phyloP scores from a whole-genome alignment of 2,888 invertebrate genomes.

The Melitaea athalia region DNA sequence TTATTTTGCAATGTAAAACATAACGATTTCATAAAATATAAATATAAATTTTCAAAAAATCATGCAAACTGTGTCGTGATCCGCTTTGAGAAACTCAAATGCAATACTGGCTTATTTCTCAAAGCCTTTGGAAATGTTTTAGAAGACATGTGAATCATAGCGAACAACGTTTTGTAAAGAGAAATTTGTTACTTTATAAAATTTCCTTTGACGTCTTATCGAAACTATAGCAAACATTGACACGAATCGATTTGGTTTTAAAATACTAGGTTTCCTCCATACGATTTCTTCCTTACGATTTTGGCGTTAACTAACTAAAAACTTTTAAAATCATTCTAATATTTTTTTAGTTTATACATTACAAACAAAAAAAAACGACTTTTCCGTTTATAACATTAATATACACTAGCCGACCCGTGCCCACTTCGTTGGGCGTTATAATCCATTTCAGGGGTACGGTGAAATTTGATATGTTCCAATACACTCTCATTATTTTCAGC shows the following conservation, averaged over 20 bases:
- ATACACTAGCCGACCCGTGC: too few species aligned
- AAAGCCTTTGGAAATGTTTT: slow-evolving; percentile 52
- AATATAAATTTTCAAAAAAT: slow-evolving; percentile 34
- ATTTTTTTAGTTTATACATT: too few species aligned
- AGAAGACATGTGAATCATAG: slow-evolving; percentile 35
- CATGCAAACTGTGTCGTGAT: slow-evolving; percentile 27
- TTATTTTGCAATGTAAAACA: slow-evolving; percentile 11
- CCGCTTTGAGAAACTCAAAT: slow-evolving; percentile 47
- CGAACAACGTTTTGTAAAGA: slow-evolving; percentile 21
- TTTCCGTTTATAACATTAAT: too few species aligned
- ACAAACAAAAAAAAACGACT: too few species aligned
- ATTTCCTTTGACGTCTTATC: slow-evolving; percentile 7
- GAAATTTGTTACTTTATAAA: slow-evolving; percentile 19
- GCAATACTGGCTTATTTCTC: slow-evolving; percentile 57
- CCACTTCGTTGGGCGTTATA: too few species aligned
- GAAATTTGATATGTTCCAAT: too few species aligned
- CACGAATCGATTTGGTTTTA: background rate
- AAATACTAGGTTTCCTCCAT: too few species aligned
- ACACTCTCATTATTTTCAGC: too few species aligned
- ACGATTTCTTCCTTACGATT: too few species aligned
- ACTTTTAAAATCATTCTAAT: too few species aligned
- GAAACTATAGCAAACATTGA: slow-evolving; percentile 11
- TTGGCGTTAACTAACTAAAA: too few species aligned
- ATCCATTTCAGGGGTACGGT: too few species aligned
- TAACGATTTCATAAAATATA: slow-evolving; percentile 36